Base-by-base conservation (phyloP, 1,140 invertebrate species). In the Nasonia vitripennis region DNA sequence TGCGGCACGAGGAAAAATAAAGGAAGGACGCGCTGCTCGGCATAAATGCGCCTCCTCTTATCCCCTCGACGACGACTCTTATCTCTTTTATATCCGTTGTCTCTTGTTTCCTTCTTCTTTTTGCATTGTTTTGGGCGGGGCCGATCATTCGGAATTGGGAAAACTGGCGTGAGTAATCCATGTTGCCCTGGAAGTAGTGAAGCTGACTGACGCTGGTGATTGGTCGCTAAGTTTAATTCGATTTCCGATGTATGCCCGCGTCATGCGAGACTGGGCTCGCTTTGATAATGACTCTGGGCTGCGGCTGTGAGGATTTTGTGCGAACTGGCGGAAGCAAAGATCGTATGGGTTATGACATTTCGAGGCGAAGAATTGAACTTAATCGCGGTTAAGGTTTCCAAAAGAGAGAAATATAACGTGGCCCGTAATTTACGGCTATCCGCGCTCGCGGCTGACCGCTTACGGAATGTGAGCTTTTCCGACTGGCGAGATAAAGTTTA, bases 401-500 rank as follows among this genome's bases (percentile, higher is more conserved):
- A n/a, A 45, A 45, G 11, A 45, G 6, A 45, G 6, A 45, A 45
- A 45, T 9, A 45, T 10, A 10, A 11, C 10, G 9, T 9, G 12
- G 12, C n/a, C 12, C 14, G 48, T 51, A 81, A n/a, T n/a, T 45
- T 48, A 68, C n/a, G 2, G 17, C 34, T 27, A 27, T 81, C 31
- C 51, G 23, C 37, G 6, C 4, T 10, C 1, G 41, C 41, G 41
- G 41, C 41, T n/a, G 31, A 9, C 14, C 27, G 14, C 5, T 37
- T 37, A 37, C 62, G 45, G 23, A 55, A 74, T 82, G 75, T 37
- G 67, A 55, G n/a, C 70, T 82, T 82, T 82, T 74, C 71, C 48
- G 45, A 17, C 81, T n/a, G 75, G 74, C 67, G 20, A 31, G 34
- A 67, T 62, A 75, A 74, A 75, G 2, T 62, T 82, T 62, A 74